Evolutionary conservation across 2,888 invertebrate genomes (phyloP).

Genomic region (Lutraria lutraria): DNA sequence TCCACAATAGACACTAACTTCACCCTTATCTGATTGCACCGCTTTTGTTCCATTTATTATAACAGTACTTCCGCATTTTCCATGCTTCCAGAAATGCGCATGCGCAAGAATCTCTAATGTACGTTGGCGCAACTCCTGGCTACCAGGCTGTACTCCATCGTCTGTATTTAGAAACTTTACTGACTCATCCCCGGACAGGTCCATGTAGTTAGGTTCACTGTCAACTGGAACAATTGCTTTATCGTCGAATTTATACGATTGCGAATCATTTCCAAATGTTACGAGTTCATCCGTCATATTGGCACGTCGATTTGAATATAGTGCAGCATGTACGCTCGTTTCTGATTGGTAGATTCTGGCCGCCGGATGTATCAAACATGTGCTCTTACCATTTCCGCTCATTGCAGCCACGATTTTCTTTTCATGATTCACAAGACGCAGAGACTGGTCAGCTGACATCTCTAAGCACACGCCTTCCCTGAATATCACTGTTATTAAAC

Average conservation of each 20-base stretch:
- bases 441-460: conserved; percentile 86
- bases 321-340: conserved; percentile 85
- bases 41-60: conserved; percentile 86
- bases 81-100: conserved; percentile 82
- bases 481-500: conserved; percentile 86
- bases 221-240: conserved; percentile 74
- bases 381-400: conserved; percentile 83
- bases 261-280: conserved; percentile 79
- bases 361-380: conserved; percentile 85
- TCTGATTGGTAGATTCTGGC: conserved; percentile 86
- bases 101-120: conserved; percentile 83
- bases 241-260: conserved; percentile 82
- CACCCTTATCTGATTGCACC: conserved; percentile 84
- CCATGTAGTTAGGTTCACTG: conserved; percentile 77
- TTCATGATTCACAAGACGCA: conserved; percentile 86
- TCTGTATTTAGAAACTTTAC: conserved; percentile 84
- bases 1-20: conserved; percentile 86
- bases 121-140: conserved; percentile 82
- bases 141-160: conserved; percentile 76
- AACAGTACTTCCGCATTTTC: conserved; percentile 62
- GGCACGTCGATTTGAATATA: conserved; percentile 80
- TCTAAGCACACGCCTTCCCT: conserved; percentile 86
- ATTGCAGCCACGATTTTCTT: conserved; percentile 85
- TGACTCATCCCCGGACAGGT: conserved; percentile 84
- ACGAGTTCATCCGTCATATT: conserved; percentile 80